phyloP scores from a whole-genome alignment of 2,113 vertebrate species.

The Loxodonta africana region DNA sequence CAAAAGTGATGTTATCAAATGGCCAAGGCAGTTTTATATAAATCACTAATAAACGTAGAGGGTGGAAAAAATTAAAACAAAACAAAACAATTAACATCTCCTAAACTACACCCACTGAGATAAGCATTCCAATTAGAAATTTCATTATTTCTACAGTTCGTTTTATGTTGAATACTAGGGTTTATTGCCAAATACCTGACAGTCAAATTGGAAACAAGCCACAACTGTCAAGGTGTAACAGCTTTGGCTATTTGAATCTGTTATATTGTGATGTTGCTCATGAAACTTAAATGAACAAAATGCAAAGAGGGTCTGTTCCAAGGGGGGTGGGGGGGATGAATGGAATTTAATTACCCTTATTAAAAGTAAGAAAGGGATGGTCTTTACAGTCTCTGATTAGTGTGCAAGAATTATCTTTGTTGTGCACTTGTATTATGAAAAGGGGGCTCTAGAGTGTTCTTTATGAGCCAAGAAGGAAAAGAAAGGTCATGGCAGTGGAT shows the following conservation, averaged over 20 bases:
- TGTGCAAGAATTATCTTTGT: conserved; percentile 86
- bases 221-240: conserved; percentile 86
- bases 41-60: conserved; percentile 82
- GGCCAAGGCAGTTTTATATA: conserved; percentile 78
- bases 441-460: conserved; percentile 69
- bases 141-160: conserved; percentile 83
- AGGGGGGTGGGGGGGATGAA: conserved; percentile 66
- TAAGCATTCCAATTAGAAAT: conserved; percentile 87
- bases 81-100: conserved; percentile 78
- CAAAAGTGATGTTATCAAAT: conserved; percentile 76
- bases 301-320: conserved; percentile 83
- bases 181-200: conserved; percentile 94
- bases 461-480: conserved; percentile 65
- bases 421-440: conserved; percentile 78
- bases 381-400: conserved; percentile 83
- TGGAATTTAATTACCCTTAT: conserved; percentile 90
- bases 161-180: conserved; percentile 86
- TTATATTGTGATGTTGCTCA: conserved; percentile 88
- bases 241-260: conserved; percentile 85
- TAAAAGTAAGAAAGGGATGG: conserved; percentile 86
- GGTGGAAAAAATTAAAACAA: conserved; percentile 54
- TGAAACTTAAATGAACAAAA: conserved; percentile 89
- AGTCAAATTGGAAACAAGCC: conserved; percentile 91
- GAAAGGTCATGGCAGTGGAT: conserved; percentile 78
- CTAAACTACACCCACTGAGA: conserved; percentile 83